Base-by-base conservation (phyloP, 2,888 invertebrate genomes). In the Criorhina ranunculi region DNA sequence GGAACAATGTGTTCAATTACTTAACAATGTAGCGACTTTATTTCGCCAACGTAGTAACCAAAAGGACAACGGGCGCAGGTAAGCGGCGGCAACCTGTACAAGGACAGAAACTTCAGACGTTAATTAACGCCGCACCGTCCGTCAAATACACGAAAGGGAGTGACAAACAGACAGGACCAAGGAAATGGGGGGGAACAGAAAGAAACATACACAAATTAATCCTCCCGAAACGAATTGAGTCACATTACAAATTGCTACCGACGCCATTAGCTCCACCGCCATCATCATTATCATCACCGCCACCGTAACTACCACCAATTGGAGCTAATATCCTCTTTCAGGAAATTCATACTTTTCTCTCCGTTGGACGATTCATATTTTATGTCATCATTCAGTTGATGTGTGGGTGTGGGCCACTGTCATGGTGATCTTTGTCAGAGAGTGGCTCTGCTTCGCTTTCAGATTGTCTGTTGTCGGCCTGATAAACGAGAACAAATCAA, bases 291-390 rank as follows among this genome's bases (percentile, higher is more conserved):
- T 75, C 49, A 57, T 64, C 67, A 73, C 55, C 72, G 66, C 72
- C 77, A 46, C 46, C 66, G 62, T 83, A 73, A 75, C 79, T 83
- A 64, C 67, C 42, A 64, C 62, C 83, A 78, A 83, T 83, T 83
- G 73, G 69, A 73, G 73, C 79, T 83, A 79, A 79, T 83, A 78
- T 83, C 83, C 79, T 83, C 62, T 83, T 79, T 83, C 79, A 64
- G 79, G 83, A 83, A 79, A 83, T 83, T 75, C 73, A 73, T 83
- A 83, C 83, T 83, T 83, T 78, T 79, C 79, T 79, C 79, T 79
- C 72, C 73, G 72, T 78, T 51, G 62, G 57, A 73, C 78, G 57
- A 83, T 79, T 73, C 78, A 82, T 83, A 78, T 83, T 78, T 73
- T 78, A 73, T 83, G 69, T 64, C 73, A 69, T 69, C 78, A 83